Percentiles rank a stretch among this genome's conserved stretches.
phyloP scores from a whole-genome alignment of 92 coral and sea anemone species.

The Porites lobata region DNA sequence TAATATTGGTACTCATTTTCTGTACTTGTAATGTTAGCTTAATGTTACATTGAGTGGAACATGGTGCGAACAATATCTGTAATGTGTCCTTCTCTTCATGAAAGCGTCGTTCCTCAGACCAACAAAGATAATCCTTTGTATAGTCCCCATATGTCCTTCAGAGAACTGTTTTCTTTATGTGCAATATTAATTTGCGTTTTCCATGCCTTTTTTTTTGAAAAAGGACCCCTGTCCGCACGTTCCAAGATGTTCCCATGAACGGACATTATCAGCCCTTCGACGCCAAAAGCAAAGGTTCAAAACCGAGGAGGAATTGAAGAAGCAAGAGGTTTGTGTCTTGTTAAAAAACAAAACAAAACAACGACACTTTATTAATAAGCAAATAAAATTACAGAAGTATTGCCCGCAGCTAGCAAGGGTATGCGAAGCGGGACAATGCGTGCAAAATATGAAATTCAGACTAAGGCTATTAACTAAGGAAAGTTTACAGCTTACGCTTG shows the following conservation, averaged over 20 bases:
- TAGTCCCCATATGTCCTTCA: background rate
- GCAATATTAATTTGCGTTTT: background rate
- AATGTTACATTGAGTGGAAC: background rate
- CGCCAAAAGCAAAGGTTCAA: conserved; percentile 78
- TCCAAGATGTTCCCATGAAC: conserved; percentile 90
- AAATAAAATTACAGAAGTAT: no score
- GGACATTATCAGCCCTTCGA: conserved; percentile 89
- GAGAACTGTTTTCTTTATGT: background rate
- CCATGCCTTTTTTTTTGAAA: background rate
- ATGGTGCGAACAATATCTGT: background rate
- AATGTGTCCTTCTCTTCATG: no score
- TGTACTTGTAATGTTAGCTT: background rate
- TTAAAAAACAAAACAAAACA: no score
- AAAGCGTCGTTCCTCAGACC: no score
- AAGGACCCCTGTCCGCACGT: conserved; percentile 95
- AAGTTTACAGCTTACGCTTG: no score
- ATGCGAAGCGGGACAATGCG: no score
- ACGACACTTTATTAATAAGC: no score
- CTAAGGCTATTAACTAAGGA: no score
- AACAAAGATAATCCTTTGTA: no score
- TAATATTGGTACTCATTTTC: background rate
- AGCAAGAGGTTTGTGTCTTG: conserved; percentile 74
- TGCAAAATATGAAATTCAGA: no score
- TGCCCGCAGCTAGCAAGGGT: no score
- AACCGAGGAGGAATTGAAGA: conserved; percentile 66